A percentile compares a stretch with the other conserved stretches of the same genome.
Conservation (phyloP, 2,888 invertebrate species). For the Brachyopa scutellaris region DNA sequence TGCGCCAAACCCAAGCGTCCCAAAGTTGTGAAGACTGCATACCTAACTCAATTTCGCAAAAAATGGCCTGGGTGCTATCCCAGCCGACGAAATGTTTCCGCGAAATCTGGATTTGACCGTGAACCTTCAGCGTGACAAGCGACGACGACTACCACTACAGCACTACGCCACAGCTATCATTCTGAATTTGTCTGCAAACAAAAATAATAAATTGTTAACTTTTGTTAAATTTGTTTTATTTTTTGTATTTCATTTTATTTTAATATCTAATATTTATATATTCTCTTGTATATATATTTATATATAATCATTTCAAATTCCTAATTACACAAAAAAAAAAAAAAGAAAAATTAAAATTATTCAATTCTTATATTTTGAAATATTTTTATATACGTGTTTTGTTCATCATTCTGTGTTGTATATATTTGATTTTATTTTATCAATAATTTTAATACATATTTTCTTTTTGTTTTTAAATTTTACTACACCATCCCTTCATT, state of each 20-base stretch:
- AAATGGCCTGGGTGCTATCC: too few relatives aligned
- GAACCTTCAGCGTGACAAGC: too few relatives aligned
- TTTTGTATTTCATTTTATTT: conserved; percentile 33
- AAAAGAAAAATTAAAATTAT: conserved; percentile 23
- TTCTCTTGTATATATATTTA: conserved; percentile 39
- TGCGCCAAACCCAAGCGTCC: too few relatives aligned
- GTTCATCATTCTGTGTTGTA: conserved; percentile 27
- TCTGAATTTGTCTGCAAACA: too few relatives aligned
- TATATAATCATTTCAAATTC: conserved; percentile 68
- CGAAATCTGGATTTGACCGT: too few relatives aligned
- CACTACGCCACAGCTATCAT: too few relatives aligned
- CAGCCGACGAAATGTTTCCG: too few relatives aligned
- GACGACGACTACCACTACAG: too few relatives aligned
- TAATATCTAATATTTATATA: conserved; percentile 64
- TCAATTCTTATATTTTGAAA: conserved; percentile 7
- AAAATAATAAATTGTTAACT: too few relatives aligned
- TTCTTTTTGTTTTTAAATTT: too few relatives aligned
- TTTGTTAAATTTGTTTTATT: conserved; percentile 19
- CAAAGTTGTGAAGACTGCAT: too few relatives aligned
- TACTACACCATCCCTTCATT: conserved; percentile 33
- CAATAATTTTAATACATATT: conserved; percentile 37
- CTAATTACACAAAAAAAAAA: conserved; percentile 63
- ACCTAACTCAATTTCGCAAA: too few relatives aligned
- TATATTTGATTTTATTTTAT: conserved; percentile 32
- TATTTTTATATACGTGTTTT: conserved; percentile 19